Conservation (phyloP, 1,140 invertebrate genomes). For the Brachionus rotundiformis region DNA sequence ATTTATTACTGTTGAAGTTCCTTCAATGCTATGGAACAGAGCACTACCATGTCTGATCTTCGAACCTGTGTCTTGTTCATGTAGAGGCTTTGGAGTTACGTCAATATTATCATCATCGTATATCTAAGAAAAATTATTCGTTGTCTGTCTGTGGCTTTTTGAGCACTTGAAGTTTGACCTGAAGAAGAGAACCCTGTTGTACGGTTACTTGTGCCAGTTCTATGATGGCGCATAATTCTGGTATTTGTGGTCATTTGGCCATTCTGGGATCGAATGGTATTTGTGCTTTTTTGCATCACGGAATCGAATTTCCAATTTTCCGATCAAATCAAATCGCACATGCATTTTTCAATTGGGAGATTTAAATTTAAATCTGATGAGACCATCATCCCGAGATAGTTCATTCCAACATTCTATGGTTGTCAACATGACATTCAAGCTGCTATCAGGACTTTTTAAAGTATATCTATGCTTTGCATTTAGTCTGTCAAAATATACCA, state of each 20-base stretch:
- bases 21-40: constrained; percentile 50
- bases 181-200: constrained; percentile 32
- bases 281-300: constrained; percentile 40
- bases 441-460: too few species aligned
- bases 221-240: constrained; percentile 2
- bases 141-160: constrained; percentile 17
- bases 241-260: background rate
- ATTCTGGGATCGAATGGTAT: constrained; percentile 20
- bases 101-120: constrained; percentile 36
- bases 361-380: too few species aligned
- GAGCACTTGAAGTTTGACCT: constrained; percentile 35
- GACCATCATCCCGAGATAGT: too few species aligned
- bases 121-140: constrained; percentile 8
- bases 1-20: constrained; percentile 42
- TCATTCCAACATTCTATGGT: too few species aligned
- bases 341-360: too few species aligned
- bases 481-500: too few species aligned
- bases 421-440: too few species aligned
- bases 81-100: constrained; percentile 33
- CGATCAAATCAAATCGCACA: background rate
- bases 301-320: background rate
- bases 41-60: constrained; percentile 49
- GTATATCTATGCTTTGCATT: too few species aligned
- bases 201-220: constrained; percentile 44
- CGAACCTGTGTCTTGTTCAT: background rate